Percentiles rank a stretch among this genome's conserved stretches.
Conservation (phyloP, 2,113 vertebrate genomes). For the Alligator mississippiensis region DNA sequence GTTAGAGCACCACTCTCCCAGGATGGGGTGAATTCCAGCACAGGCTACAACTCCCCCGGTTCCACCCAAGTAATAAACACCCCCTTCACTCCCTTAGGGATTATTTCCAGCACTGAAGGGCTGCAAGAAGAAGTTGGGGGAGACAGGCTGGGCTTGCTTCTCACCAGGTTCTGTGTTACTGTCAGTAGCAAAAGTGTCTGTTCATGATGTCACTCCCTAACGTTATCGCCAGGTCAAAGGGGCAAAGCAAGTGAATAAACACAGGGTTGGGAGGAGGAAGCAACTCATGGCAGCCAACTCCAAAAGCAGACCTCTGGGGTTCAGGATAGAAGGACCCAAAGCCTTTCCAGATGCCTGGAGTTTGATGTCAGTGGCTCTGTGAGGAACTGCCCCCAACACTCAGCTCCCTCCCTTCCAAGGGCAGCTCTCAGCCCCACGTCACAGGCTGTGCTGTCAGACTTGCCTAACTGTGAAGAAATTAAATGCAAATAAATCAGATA, state of each 20-base stretch:
- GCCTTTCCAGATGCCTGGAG: not conserved
- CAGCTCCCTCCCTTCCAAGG: not conserved
- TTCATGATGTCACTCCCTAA: too few species aligned
- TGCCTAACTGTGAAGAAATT: not conserved
- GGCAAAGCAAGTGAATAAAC: not conserved
- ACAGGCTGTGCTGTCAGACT: not conserved
- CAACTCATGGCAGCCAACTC: not conserved
- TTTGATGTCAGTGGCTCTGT: too few species aligned
- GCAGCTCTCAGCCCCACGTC: not conserved
- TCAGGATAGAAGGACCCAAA: not conserved
- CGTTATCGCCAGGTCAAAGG: too few species aligned
- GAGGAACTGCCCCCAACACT: too few species aligned
- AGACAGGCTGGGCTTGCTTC: too few species aligned
- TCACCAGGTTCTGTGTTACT: too few species aligned
- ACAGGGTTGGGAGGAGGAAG: not conserved
- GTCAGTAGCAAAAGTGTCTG: too few species aligned
- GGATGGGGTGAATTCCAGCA: not conserved
- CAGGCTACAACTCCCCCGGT: not conserved
- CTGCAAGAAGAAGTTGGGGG: not conserved
- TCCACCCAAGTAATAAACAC: accelerated
- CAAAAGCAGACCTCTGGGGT: not conserved
- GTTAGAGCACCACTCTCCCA: not conserved
- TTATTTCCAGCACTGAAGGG: not conserved
- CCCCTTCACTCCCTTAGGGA: not conserved
- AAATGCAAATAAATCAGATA: not conserved